phyloP scores from a whole-genome alignment of 2,797 vertebrate genomes.

The Sarcophilus harrisii region DNA sequence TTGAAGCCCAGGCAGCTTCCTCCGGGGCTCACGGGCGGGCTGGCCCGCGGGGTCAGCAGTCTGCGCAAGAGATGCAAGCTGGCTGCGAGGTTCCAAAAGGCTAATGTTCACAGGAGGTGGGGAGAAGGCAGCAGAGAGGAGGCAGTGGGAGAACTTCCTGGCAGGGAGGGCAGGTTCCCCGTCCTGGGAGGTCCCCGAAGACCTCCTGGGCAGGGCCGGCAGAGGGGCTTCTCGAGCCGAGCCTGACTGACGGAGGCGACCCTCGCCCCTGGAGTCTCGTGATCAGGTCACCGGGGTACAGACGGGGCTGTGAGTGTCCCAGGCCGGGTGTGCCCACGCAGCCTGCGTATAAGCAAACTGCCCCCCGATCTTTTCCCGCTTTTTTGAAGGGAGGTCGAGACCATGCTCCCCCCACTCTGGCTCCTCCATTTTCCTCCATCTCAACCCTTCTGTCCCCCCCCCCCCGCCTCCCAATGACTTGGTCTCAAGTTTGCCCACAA shows the following conservation, averaged over 20 bases:
- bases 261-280: background rate
- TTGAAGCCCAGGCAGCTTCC: background rate
- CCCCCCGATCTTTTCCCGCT: background rate
- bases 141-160: background rate
- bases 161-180: background rate
- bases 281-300: background rate
- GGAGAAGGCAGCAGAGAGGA: background rate
- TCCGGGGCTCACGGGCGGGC: background rate
- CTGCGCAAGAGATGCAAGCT: background rate
- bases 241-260: no score
- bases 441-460: background rate
- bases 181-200: background rate
- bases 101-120: background rate
- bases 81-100: background rate
- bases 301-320: background rate
- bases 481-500: background rate
- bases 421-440: background rate
- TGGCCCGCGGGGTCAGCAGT: background rate
- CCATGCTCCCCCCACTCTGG: background rate
- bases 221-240: background rate
- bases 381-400: background rate
- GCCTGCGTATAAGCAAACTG: background rate
- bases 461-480: background rate
- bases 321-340: no score
- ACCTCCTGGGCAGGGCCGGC: no score